These are phyloP conservation scores for Anoura caudifer DNA, from an alignment of 2,113 vertebrate species.

Conservation along the genomic window DNA sequence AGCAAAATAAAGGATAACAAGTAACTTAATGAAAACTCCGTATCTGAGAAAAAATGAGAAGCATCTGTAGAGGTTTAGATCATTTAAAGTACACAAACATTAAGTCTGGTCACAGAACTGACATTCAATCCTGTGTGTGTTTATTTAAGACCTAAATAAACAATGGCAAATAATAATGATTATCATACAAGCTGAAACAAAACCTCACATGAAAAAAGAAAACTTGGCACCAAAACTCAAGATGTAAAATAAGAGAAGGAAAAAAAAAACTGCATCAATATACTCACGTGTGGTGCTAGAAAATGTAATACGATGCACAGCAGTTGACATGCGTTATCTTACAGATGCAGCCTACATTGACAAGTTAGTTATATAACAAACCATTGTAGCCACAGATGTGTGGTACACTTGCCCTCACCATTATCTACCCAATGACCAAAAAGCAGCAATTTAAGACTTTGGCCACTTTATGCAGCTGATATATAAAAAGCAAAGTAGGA, in stretches of 20 bases:
- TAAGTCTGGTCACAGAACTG: neutral
- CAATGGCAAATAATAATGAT: neutral
- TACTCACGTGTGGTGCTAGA: conserved; percentile 77
- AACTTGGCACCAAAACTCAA: conserved; percentile 85
- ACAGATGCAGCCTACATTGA: conserved; percentile 81
- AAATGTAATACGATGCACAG: conserved; percentile 76
- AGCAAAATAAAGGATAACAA: neutral
- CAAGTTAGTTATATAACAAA: conserved; percentile 80
- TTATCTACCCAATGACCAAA: conserved; percentile 36
- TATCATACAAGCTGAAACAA: neutral
- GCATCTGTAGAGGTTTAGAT: neutral
- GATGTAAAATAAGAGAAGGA: conserved; percentile 57
- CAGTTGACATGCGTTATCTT: conserved; percentile 78
- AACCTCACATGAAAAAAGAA: conserved; percentile 75
- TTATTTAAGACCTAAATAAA: neutral
- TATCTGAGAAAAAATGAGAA: neutral
- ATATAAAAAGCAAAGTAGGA: conserved; percentile 34
- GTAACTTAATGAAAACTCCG: neutral
- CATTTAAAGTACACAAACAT: neutral
- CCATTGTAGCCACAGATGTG: conserved; percentile 80
- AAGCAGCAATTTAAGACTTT: conserved; percentile 18
- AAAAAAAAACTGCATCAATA: conserved; percentile 66
- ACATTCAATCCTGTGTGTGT: neutral
- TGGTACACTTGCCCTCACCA: conserved; percentile 76
- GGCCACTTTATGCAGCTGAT: conserved; percentile 48